Conservation (phyloP, 2,797 vertebrate genomes). For the Coccyzus lansbergi region DNA sequence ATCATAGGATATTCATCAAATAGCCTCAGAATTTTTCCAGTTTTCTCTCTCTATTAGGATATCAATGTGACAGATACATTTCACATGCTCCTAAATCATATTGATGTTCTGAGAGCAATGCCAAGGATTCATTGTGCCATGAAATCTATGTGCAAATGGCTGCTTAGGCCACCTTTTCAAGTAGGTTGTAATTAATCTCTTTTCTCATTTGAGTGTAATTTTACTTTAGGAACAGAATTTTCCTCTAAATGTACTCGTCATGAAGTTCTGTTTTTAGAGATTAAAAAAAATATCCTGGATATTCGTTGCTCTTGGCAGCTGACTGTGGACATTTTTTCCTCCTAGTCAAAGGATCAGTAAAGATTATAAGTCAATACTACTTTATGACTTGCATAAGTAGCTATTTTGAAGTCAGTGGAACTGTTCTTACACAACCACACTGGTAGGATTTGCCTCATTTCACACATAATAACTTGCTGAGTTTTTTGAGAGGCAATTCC, state of each 20-base stretch:
- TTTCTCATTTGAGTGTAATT: not conserved
- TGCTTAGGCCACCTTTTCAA: not conserved
- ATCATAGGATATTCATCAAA: not conserved
- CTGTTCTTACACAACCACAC: not conserved
- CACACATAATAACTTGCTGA: not conserved
- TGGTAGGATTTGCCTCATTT: not conserved
- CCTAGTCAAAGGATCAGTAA: not conserved
- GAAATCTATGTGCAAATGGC: not conserved
- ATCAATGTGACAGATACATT: conserved; percentile 9
- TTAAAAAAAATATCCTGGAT: not conserved
- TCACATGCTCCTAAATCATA: conserved; percentile 17
- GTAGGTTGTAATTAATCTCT: not conserved
- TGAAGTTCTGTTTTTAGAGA: not conserved
- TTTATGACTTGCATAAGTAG: not conserved
- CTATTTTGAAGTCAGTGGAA: not conserved
- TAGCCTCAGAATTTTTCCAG: not conserved
- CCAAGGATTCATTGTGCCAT: not conserved
- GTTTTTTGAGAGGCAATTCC: not conserved
- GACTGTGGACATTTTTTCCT: not conserved
- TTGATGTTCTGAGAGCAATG: conserved; percentile 18
- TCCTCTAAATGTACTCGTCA: not conserved
- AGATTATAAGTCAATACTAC: not conserved
- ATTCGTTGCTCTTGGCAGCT: not conserved
- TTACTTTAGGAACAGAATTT: not conserved
- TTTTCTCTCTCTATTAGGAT: not conserved